Conservation (phyloP, 2,113 vertebrate genomes). For the Bubo scandiacus region DNA sequence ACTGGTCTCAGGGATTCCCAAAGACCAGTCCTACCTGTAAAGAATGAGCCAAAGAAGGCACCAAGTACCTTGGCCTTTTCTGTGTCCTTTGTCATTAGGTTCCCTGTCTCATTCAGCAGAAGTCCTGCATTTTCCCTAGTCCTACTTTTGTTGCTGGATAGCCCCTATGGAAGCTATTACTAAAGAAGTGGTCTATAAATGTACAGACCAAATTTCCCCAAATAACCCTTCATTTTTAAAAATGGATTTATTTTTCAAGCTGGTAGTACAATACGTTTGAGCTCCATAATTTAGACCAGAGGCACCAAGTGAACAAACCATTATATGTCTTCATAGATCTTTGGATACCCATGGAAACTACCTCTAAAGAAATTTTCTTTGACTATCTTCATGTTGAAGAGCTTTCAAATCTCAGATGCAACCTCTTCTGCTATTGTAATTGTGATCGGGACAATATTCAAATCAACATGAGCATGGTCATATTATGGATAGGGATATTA, state of each 20-base stretch:
- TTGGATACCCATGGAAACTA: background rate
- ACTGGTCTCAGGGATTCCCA: background rate
- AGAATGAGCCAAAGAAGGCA: background rate
- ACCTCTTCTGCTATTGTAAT: background rate
- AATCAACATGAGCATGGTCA: background rate
- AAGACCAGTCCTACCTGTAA: background rate
- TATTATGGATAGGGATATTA: background rate
- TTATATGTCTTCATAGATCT: background rate
- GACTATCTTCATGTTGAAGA: background rate
- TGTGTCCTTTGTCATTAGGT: background rate
- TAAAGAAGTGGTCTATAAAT: background rate
- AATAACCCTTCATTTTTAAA: background rate
- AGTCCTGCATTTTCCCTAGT: background rate
- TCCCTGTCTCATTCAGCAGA: background rate
- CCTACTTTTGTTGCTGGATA: background rate
- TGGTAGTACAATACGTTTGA: background rate
- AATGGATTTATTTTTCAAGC: background rate
- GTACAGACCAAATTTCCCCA: background rate
- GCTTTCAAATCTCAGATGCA: background rate
- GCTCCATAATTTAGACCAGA: background rate
- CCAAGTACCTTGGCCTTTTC: background rate
- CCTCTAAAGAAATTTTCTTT: background rate
- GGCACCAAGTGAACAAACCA: background rate
- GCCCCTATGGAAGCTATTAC: background rate
- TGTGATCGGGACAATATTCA: background rate